Evolutionary conservation across 2,888 invertebrate genomes (phyloP).

Genomic region (Alviniconcha strummeri): DNA sequence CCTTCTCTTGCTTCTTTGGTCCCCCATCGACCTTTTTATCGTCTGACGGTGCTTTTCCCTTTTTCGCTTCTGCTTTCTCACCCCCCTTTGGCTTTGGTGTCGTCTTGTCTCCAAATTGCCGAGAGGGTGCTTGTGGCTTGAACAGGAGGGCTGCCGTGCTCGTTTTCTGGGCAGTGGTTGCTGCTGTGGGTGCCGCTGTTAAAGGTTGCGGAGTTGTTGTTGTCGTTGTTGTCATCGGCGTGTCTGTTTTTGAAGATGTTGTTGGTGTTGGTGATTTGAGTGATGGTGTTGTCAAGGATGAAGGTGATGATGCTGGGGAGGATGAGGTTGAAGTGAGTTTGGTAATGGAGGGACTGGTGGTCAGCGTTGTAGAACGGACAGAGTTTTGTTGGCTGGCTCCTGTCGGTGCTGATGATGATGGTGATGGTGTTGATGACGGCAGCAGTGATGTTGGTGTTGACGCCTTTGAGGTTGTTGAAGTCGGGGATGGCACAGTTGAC

Average conservation of each 20-base stretch:
- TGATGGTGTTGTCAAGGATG: background rate
- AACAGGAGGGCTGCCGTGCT: background rate
- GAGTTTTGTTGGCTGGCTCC: too few species aligned
- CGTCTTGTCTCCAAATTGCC: too few species aligned
- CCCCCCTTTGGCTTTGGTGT: background rate
- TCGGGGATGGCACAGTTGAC: too few species aligned
- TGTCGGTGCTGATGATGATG: too few species aligned
- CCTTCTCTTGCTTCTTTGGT: background rate
- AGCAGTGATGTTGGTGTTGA: too few species aligned
- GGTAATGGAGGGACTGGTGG: background rate
- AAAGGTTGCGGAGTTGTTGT: constrained; percentile 7
- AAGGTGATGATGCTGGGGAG: background rate
- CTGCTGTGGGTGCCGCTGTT: background rate
- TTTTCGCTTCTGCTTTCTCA: background rate
- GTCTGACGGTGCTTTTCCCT: background rate
- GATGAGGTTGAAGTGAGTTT: background rate
- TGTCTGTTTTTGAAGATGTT: too few species aligned
- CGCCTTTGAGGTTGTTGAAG: too few species aligned
- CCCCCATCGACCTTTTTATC: background rate
- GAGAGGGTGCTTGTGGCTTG: background rate
- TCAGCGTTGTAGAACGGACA: background rate
- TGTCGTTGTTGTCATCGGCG: background rate
- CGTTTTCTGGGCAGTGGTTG: background rate
- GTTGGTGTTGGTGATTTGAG: background rate
- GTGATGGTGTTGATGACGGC: too few species aligned